Evolutionary conservation across 92 coral and sea anemone genomes (phyloP).

Genomic region (Paragorgia papillata): DNA sequence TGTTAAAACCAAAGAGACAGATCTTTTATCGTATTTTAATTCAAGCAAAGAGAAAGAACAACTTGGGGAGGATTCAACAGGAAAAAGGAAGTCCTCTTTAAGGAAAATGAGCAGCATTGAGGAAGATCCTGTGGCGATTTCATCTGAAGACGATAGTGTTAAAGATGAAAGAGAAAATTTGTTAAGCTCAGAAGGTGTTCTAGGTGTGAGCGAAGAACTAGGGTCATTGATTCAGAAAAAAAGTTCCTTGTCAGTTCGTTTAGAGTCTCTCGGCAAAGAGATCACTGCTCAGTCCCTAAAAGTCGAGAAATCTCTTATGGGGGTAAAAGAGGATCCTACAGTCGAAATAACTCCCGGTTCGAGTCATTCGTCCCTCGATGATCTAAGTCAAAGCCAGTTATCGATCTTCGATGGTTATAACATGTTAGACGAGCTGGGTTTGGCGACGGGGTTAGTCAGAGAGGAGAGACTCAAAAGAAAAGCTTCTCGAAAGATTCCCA

Average conservation of each 20-base stretch:
- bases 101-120: slow-evolving; percentile 6
- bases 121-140: neutral
- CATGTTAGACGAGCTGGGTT: slow-evolving; percentile 24
- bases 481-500: slow-evolving; percentile 9
- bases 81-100: neutral
- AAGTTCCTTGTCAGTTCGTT: slow-evolving; percentile 29
- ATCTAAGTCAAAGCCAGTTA: slow-evolving; percentile 31
- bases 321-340: slow-evolving; percentile 13
- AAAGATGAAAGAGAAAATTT: neutral
- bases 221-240: slow-evolving; percentile 29
- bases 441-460: slow-evolving; percentile 31
- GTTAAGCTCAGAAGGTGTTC: slow-evolving; percentile 9
- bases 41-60: neutral
- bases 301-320: slow-evolving; percentile 30
- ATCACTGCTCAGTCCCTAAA: slow-evolving; percentile 38
- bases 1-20: slow-evolving; percentile 9
- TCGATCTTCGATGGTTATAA: slow-evolving; percentile 23
- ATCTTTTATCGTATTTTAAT: slow-evolving; percentile 3
- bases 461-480: slow-evolving; percentile 30
- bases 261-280: slow-evolving; percentile 23
- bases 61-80: neutral
- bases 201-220: slow-evolving; percentile 30
- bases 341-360: neutral
- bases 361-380: slow-evolving; percentile 1
- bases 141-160: slow-evolving; percentile 15